A percentile compares a stretch with the other conserved stretches of the same genome.
Conservation (phyloP, 2,797 vertebrate species). For the Hybognathus amarus region DNA sequence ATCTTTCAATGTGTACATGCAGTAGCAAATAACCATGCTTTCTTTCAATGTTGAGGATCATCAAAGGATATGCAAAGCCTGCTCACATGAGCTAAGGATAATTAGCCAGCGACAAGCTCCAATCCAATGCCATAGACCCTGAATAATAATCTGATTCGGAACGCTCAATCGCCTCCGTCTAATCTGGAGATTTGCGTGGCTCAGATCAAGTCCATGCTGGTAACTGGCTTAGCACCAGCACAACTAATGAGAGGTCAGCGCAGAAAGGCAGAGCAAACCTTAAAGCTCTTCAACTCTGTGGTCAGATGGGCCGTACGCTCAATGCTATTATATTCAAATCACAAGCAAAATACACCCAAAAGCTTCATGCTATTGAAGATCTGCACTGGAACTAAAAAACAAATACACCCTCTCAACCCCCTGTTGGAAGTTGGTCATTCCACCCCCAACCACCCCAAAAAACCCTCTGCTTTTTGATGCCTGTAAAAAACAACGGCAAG, state of each 20-base stretch:
- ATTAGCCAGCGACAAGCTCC: conserved; percentile 50
- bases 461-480: neutral
- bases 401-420: neutral
- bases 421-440: too few relatives aligned
- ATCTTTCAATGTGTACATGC: neutral
- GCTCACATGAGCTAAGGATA: conserved; percentile 46
- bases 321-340: conserved; percentile 29
- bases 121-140: conserved; percentile 44
- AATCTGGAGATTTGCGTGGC: conserved; percentile 56
- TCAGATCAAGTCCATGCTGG: conserved; percentile 44
- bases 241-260: conserved; percentile 30
- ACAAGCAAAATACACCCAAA: neutral
- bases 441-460: neutral
- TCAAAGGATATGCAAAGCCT: too few relatives aligned
- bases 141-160: conserved; percentile 57
- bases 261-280: conserved; percentile 29
- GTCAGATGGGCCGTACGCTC: neutral
- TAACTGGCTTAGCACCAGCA: conserved; percentile 47
- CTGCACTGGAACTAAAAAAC: neutral
- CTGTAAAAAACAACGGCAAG: conserved; percentile 6
- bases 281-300: conserved; percentile 1
- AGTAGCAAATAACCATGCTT: neutral
- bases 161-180: conserved; percentile 52
- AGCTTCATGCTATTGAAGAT: neutral
- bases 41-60: too few relatives aligned